Evolutionary conservation across 1,140 invertebrate species (phyloP).

Genomic region (Diorhabda sublineata): DNA sequence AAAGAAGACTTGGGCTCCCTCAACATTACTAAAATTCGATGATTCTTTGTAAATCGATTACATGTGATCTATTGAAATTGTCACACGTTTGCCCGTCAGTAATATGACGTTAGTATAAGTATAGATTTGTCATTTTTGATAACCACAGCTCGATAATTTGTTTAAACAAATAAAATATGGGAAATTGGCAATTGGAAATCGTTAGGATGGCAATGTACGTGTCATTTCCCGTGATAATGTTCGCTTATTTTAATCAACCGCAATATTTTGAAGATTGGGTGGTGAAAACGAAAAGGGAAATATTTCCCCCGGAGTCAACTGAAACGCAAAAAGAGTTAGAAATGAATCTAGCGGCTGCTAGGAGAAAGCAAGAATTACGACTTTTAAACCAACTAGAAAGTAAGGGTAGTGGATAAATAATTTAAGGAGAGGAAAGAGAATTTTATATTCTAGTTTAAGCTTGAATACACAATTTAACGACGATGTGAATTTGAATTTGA

Average conservation of each 20-base stretch:
- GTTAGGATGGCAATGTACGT: conserved; percentile 79
- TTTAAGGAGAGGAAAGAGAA: background rate
- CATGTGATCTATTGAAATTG: too few relatives aligned
- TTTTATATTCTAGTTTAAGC: background rate
- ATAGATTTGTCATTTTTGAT: too few relatives aligned
- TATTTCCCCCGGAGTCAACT: conserved; percentile 63
- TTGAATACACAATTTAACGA: too few relatives aligned
- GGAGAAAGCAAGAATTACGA: background rate
- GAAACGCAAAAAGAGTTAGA: conserved; percentile 50
- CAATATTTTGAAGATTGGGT: conserved; percentile 77
- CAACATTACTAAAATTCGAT: too few relatives aligned
- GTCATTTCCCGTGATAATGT: conserved; percentile 75
- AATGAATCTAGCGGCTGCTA: background rate
- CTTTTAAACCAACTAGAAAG: background rate
- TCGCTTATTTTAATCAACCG: conserved; percentile 83
- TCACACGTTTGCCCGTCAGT: too few relatives aligned
- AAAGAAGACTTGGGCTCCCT: too few relatives aligned
- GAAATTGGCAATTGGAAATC: conserved; percentile 75
- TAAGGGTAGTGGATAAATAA: background rate
- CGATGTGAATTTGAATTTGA: too few relatives aligned
- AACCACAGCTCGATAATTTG: too few relatives aligned
- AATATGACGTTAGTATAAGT: too few relatives aligned
- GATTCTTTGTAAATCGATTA: too few relatives aligned
- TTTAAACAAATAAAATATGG: conserved; percentile 53
- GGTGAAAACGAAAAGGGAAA: conserved; percentile 61